Conservation (phyloP, 2,888 invertebrate species). For the Drosophila macrospina region DNA sequence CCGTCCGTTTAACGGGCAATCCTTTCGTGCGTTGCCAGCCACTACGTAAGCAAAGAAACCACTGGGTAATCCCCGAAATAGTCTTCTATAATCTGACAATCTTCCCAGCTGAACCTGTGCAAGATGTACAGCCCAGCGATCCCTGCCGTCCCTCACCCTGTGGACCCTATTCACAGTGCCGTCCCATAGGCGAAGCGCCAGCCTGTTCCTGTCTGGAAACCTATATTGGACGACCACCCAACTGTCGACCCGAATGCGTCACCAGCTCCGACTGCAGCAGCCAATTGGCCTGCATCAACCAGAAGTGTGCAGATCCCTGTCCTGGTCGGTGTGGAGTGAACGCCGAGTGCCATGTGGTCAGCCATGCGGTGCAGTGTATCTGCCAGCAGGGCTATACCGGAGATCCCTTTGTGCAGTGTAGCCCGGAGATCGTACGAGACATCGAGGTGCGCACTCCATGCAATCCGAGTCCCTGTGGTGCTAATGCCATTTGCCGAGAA, state of each 20-base stretch:
- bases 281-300: slow-evolving; percentile 90
- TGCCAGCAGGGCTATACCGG: slow-evolving; percentile 90
- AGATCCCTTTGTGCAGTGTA: slow-evolving; percentile 91
- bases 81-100: background rate
- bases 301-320: slow-evolving; percentile 92
- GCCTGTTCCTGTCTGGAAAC: slow-evolving; percentile 91
- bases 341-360: slow-evolving; percentile 91
- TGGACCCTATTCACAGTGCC: slow-evolving; percentile 92
- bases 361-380: slow-evolving; percentile 90
- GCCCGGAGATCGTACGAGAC: slow-evolving; percentile 81
- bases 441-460: slow-evolving; percentile 87
- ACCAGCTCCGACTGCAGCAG: slow-evolving; percentile 91
- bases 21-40: slow-evolving; percentile 90
- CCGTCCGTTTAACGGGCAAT: slow-evolving; percentile 89
- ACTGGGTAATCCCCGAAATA: background rate
- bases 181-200: slow-evolving; percentile 88
- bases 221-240: slow-evolving; percentile 90
- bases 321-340: slow-evolving; percentile 90
- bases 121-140: slow-evolving; percentile 86
- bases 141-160: slow-evolving; percentile 93
- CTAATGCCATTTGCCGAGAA: slow-evolving; percentile 90
- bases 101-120: slow-evolving; percentile 85
- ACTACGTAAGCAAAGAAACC: slow-evolving; percentile 85
- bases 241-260: slow-evolving; percentile 92
- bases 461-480: slow-evolving; percentile 88